Conservation (phyloP, 2,888 invertebrate genomes). For the Mesodorylaimus sp. region DNA sequence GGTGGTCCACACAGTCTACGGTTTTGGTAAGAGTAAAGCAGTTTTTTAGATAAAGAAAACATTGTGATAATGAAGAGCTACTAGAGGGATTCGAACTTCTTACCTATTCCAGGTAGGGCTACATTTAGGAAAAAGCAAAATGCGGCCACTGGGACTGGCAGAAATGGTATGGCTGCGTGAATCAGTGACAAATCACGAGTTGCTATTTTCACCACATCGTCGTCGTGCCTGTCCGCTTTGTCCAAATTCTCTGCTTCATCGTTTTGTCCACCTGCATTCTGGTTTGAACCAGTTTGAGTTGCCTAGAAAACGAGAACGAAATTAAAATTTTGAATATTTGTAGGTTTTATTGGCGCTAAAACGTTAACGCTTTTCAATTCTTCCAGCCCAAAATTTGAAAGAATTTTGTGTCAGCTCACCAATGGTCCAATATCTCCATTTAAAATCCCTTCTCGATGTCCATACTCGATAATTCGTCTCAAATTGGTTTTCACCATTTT, state of each 20-base stretch:
- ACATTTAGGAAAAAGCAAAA: conserved; percentile 66
- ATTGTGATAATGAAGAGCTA: too few species aligned
- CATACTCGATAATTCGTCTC: conserved; percentile 23
- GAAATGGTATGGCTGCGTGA: conserved; percentile 73
- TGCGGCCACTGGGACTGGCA: conserved; percentile 67
- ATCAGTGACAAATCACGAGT: conserved; percentile 48
- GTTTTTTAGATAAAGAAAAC: too few species aligned
- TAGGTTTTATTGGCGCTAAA: too few species aligned
- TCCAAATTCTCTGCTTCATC: not conserved
- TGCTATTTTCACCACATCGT: conserved; percentile 18
- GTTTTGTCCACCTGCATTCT: not conserved
- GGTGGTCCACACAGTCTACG: too few species aligned
- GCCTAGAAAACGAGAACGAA: too few species aligned
- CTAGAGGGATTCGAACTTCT: too few species aligned
- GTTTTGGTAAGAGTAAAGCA: too few species aligned
- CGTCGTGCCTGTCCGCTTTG: not conserved
- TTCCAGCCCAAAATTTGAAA: too few species aligned
- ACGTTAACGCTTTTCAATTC: too few species aligned
- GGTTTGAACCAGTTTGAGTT: too few species aligned
- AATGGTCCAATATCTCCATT: conserved; percentile 10
- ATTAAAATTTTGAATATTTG: too few species aligned
- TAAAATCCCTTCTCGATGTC: conserved; percentile 25
- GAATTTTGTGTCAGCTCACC: not conserved
- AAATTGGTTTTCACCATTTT: not conserved
- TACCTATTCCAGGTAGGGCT: conserved; percentile 57